phyloP scores from a whole-genome alignment of 2,797 vertebrate genomes.

The Rhincodon typus region DNA sequence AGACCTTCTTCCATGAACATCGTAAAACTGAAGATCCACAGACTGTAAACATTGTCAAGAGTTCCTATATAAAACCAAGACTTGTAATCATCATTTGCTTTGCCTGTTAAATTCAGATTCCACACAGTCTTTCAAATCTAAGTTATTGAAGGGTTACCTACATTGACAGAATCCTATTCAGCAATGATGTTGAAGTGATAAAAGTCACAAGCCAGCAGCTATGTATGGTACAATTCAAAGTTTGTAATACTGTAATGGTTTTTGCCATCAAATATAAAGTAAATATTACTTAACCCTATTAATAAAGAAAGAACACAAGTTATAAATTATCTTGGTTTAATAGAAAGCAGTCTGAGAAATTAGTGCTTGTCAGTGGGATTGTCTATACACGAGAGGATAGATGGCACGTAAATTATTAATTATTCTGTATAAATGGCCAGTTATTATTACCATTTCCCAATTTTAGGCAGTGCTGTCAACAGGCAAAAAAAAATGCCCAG shows the following conservation, averaged over 20 bases:
- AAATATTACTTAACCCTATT: neutral
- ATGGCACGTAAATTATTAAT: neutral
- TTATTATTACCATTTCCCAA: slow-evolving; percentile 3
- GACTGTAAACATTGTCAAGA: neutral
- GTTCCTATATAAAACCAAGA: neutral
- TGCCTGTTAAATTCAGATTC: neutral
- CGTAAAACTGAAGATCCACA: neutral
- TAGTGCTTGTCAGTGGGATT: neutral
- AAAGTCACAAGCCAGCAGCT: neutral
- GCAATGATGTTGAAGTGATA: neutral
- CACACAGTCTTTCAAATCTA: neutral
- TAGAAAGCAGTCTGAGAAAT: neutral
- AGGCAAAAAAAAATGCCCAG: neutral
- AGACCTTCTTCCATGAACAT: neutral
- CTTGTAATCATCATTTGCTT: neutral
- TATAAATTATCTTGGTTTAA: neutral
- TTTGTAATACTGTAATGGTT: neutral
- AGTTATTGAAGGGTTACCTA: neutral
- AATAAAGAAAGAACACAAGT: neutral
- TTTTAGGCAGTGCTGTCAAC: neutral
- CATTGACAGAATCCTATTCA: neutral
- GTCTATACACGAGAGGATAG: neutral
- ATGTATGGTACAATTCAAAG: neutral
- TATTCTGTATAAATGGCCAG: neutral
- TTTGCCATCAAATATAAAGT: neutral